Percentiles rank a stretch among this genome's conserved stretches.
These are phyloP conservation scores for Pocillopora meandrina DNA, from an alignment of 92 coral and sea anemone species.

Conservation along the genomic window DNA sequence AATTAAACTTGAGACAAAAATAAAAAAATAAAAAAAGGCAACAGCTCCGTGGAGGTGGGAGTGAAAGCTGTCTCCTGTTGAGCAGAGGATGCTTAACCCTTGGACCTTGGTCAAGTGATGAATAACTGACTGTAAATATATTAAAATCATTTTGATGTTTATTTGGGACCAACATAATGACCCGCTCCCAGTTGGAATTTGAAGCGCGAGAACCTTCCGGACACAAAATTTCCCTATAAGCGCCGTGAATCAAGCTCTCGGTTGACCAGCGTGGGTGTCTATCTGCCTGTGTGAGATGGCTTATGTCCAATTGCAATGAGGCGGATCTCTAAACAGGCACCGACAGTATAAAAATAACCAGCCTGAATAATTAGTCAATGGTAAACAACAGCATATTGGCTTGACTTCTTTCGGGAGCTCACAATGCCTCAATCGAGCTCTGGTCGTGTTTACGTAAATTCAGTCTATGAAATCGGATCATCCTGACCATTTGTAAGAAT, in stretches of 20 bases:
- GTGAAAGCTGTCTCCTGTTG: too few relatives aligned
- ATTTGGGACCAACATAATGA: too few relatives aligned
- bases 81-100: too few relatives aligned
- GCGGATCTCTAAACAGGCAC: conserved; percentile 8
- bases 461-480: too few relatives aligned
- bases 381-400: conserved; percentile 11
- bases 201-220: background rate
- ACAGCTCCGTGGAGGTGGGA: too few relatives aligned
- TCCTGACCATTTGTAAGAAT: too few relatives aligned
- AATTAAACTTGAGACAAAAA: too few relatives aligned
- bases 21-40: too few relatives aligned
- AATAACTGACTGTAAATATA: too few relatives aligned
- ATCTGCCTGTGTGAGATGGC: conserved; percentile 24
- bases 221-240: background rate
- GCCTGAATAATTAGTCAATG: conserved; percentile 23
- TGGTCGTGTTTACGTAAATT: too few relatives aligned
- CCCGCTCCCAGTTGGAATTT: background rate
- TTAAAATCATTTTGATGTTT: too few relatives aligned
- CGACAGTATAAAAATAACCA: conserved; percentile 16
- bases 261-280: background rate
- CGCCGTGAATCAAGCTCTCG: background rate
- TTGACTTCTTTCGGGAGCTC: background rate
- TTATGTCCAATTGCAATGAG: conserved; percentile 24
- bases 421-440: background rate
- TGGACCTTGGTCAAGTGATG: too few relatives aligned